These are phyloP conservation scores for Drosophila lowei DNA, from an alignment of 1,140 invertebrate species.

Conservation along the genomic window DNA sequence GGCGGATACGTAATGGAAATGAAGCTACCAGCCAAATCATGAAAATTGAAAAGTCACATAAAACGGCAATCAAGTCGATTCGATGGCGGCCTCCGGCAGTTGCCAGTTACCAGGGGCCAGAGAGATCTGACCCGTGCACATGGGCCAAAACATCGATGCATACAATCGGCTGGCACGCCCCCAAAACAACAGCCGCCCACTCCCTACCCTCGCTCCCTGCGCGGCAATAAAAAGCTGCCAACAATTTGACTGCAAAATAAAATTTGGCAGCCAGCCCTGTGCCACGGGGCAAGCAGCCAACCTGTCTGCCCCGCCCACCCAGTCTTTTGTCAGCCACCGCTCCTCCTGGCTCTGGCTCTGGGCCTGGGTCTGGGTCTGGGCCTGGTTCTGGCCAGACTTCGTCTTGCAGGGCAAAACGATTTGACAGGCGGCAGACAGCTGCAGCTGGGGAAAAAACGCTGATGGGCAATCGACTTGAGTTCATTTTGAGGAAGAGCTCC, in stretches of 20 bases:
- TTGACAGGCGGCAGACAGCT: constrained; percentile 68
- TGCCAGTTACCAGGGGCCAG: constrained; percentile 6
- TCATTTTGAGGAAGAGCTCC: constrained; percentile 44
- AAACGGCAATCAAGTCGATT: constrained; percentile 39
- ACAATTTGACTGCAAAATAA: constrained; percentile 79
- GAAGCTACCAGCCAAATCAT: constrained; percentile 17
- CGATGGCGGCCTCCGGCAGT: constrained; percentile 9
- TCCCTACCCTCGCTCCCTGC: constrained; percentile 2
- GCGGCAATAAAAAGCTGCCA: constrained; percentile 55
- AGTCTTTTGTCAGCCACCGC: too few species aligned
- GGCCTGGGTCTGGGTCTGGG: too few species aligned
- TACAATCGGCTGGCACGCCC: constrained; percentile 24
- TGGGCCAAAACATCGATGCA: constrained; percentile 31
- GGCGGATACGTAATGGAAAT: constrained; percentile 30
- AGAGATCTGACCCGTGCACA: constrained; percentile 31
- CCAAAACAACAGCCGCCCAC: not conserved
- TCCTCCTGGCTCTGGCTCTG: not conserved
- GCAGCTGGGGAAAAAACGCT: constrained; percentile 66
- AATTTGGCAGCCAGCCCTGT: constrained; percentile 64
- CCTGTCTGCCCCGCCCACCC: constrained; percentile 30
- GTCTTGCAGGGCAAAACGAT: constrained; percentile 11
- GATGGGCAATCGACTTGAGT: constrained; percentile 73
- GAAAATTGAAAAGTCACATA: constrained; percentile 40
- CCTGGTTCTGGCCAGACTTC: too few species aligned
- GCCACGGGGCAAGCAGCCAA: constrained; percentile 44